Conservation (phyloP, 2,113 vertebrate genomes). For the Corythornis madagascariensis region DNA sequence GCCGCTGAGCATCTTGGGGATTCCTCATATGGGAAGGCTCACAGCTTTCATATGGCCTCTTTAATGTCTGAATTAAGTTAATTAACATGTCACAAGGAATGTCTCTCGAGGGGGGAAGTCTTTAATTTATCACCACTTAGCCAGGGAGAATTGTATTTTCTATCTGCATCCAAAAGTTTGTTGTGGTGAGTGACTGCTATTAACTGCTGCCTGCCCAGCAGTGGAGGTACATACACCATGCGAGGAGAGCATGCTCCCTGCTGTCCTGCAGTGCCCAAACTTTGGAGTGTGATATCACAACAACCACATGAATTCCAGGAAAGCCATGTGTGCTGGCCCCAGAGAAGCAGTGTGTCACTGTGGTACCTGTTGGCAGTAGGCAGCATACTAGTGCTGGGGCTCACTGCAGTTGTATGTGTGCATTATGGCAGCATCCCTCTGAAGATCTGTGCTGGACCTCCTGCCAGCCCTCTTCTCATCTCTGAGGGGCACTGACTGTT, state of each 20-base stretch:
- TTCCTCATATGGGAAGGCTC: constrained; percentile 34
- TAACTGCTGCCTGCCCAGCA: neutral
- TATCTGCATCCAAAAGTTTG: constrained; percentile 10
- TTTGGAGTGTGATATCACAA: neutral
- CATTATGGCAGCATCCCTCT: neutral
- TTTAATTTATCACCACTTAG: constrained; percentile 65
- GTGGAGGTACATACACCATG: accelerated
- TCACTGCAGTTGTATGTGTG: accelerated
- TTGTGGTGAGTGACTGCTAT: neutral
- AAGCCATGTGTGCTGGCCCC: neutral
- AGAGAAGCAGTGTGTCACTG: neutral
- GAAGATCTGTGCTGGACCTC: neutral
- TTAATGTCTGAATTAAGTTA: constrained; percentile 51
- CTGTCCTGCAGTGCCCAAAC: neutral
- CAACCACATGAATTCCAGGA: neutral
- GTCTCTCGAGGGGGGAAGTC: constrained; percentile 19
- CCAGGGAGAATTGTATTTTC: constrained; percentile 8
- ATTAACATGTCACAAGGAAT: constrained; percentile 42
- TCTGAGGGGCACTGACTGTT: neutral
- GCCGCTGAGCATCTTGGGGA: constrained; percentile 21
- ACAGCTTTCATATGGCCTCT: constrained; percentile 5
- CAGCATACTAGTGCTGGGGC: accelerated
- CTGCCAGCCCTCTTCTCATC: neutral
- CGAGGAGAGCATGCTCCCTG: neutral
- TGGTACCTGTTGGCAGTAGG: accelerated